A percentile compares a stretch with the other conserved stretches of the same genome.
Conservation (phyloP, 1,140 invertebrate genomes). For the Drosophila persimilis region DNA sequence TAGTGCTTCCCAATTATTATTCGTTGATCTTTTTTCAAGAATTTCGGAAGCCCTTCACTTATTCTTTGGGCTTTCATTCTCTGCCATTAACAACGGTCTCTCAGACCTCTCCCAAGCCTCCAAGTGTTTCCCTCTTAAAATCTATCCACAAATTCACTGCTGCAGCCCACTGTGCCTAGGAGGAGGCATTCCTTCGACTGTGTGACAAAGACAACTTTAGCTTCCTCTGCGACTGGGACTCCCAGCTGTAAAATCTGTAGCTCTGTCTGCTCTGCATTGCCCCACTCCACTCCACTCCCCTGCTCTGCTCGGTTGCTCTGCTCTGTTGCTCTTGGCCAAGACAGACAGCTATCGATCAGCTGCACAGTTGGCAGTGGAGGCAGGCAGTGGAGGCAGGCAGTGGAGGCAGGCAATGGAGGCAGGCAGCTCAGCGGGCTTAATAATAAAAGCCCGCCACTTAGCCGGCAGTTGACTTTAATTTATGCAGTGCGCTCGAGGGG, state of each 20-base stretch:
- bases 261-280: too few relatives aligned
- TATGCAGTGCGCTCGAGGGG: slow-evolving; percentile 68
- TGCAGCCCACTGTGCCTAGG: slow-evolving; percentile 27
- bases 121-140: not conserved
- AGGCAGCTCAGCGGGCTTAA: slow-evolving; percentile 75
- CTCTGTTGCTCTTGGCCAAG: slow-evolving; percentile 38
- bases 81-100: too few relatives aligned
- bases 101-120: too few relatives aligned
- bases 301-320: slow-evolving; percentile 11
- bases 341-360: slow-evolving; percentile 80
- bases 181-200: slow-evolving; percentile 23
- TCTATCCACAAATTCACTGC: not conserved
- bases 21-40: too few relatives aligned
- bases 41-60: too few relatives aligned
- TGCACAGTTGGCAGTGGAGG: slow-evolving; percentile 60
- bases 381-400: slow-evolving; percentile 12
- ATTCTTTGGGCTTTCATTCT: too few relatives aligned
- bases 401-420: slow-evolving; percentile 15
- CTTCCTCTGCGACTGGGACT: slow-evolving; percentile 17
- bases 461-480: slow-evolving; percentile 77
- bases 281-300: slow-evolving; percentile 8
- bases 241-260: slow-evolving; percentile 12
- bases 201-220: slow-evolving; percentile 46
- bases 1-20: too few relatives aligned
- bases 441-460: slow-evolving; percentile 79